Base-by-base conservation (phyloP, 2,888 invertebrate genomes). In the Lasioglossum oenotherae region DNA sequence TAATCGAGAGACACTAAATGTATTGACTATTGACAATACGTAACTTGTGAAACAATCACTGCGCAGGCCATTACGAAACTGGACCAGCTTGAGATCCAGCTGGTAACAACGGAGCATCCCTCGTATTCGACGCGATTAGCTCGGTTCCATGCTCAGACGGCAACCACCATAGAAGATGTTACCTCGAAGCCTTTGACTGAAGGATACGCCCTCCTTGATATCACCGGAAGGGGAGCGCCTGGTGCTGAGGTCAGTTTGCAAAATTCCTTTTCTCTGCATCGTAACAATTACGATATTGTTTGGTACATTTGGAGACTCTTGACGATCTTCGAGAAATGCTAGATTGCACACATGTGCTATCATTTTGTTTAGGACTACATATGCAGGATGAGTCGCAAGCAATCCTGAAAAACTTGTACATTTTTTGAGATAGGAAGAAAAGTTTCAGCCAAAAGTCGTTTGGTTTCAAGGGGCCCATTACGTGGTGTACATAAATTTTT, bases 11-110 rank as follows among this genome's bases (percentile, higher is more conserved):
- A 49, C 5, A 19, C 10, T 14, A 14, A 49, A 49, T 23, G 19
- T 2, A 49, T 49, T 23, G 49, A 49, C 1, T 6, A 6, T 49
- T 49, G 19, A 49, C 49, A 49, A 23, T 19, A 19, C n/a, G 35
- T 38, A 46, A 46, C 19, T 64, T 19, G 41, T 67, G 41, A 41
- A 67, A 57, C 73, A 64, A 77, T 80, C 16, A 1, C 76, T 46
- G 60, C 82, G 35, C 92, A 97, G 96, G 97, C 97, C 69, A 95
- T 97, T 75, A 96, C 96, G 75, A 97, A 97, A 93, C 95, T 98
- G 90, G 97, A 97, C 93, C 97, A 98, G 93, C 95, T 98, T 46
- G 98, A 98, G 95, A 96, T 97, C 89, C 97, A 98, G 93, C 93
- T 98, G 87, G 96, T 96, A 74, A 97, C 96, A 74, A 96, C 96